These are phyloP conservation scores for Drosophila pseudotalamancana DNA, from an alignment of 2,888 invertebrate genomes.

Conservation along the genomic window DNA sequence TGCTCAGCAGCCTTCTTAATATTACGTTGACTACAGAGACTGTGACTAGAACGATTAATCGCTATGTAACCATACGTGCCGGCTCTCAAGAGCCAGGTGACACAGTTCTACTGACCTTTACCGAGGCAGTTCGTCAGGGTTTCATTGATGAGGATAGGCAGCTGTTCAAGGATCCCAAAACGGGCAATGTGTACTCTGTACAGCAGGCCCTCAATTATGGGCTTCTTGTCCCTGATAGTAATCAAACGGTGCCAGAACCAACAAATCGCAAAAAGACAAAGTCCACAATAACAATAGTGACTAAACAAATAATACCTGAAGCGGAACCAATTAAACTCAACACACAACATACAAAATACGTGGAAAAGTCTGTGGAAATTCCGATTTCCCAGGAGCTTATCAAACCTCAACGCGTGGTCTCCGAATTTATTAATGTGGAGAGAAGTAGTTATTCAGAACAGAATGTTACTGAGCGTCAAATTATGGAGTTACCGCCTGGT, in stretches of 20 bases:
- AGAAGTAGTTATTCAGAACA: conserved; percentile 84
- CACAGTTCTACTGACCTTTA: conserved; percentile 88
- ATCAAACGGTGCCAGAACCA: conserved; percentile 85
- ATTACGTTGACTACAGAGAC: conserved; percentile 95
- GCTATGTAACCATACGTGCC: conserved; percentile 91
- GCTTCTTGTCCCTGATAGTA: conserved; percentile 87
- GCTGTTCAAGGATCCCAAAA: conserved; percentile 91
- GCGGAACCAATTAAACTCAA: conserved; percentile 80
- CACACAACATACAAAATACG: conserved; percentile 73
- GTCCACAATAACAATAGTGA: conserved; percentile 87
- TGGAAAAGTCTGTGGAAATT: conserved; percentile 83
- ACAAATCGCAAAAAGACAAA: conserved; percentile 83
- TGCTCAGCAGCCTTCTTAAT: conserved; percentile 93
- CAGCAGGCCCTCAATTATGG: conserved; percentile 92
- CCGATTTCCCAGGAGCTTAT: conserved; percentile 78
- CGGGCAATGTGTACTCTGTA: conserved; percentile 89
- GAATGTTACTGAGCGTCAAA: conserved; percentile 87
- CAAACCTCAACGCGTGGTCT: conserved; percentile 83
- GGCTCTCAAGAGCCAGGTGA: conserved; percentile 85
- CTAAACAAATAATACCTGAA: conserved; percentile 85
- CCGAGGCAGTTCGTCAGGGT: conserved; percentile 91
- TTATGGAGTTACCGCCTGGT: conserved; percentile 91
- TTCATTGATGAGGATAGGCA: conserved; percentile 92
- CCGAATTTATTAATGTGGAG: conserved; percentile 84
- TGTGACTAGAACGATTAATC: conserved; percentile 92